Evolutionary conservation across 2,797 vertebrate species (phyloP), one percentile per base, ranked within the genome.

Genomic region (Microtus agrestis): DNA sequence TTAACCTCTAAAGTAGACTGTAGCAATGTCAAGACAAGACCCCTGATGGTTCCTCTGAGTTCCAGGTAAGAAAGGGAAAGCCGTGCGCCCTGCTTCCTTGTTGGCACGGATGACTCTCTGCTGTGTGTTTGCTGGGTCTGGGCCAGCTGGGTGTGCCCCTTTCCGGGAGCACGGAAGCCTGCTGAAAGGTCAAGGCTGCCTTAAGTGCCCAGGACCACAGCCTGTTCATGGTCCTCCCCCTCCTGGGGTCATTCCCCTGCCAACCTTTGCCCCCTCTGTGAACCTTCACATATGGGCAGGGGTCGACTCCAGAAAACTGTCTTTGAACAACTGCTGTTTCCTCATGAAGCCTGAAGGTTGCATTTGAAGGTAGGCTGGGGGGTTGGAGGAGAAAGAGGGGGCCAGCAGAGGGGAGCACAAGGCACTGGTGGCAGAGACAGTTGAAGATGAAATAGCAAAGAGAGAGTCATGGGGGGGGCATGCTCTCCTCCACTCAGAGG

Each of bases 1-100:
- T n/a, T 63, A 37, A 65, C 43, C 65, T 56, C 51, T n/a, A 59
- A 23, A 46, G 37, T 54, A 9, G 51, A 27, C 23, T 71, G 11
- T 71, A n/a, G 79, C 8, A 51, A 71, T n/a, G 48, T 59, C 80
- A 61, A 73, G 77, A 54, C 63, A 19, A n/a, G 71, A 29, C 89
- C 71, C 91, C 27, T 63, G 77, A 67, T 56, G 59, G 9, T 65
- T 69, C 91, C 90, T 65, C 34, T 10, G 80, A 79, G 88, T 85
- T 29, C 56, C 25, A 59, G 67, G 80, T 54, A 21, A 29, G 87
- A 51, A 69, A 51, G 79, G 91, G 67, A 77, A 59, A 56, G 34
- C 29, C 54, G 59, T 9, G 46, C 3, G 54, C 80, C 54, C 80
- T 11, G 93, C 77, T 56, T 46, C 67, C 69, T 54, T n/a, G 85